Conservation (phyloP, 35 echinoderm and acorn worm species). For the Stichopus chloronotus region DNA sequence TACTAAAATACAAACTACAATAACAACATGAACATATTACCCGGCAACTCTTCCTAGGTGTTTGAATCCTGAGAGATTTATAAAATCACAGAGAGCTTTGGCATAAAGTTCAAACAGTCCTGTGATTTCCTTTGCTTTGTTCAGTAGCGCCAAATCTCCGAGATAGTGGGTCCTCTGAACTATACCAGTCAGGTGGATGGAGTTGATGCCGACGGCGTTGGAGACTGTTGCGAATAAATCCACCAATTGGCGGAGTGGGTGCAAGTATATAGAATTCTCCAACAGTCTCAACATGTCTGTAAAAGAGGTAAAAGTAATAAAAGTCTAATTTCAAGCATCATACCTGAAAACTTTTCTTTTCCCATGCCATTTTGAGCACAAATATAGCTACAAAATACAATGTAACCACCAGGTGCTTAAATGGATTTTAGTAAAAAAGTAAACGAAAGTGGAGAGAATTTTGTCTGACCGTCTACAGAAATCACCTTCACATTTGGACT, state of each 20-base stretch:
- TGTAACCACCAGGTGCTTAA: no score
- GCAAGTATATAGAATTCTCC: constrained; percentile 78
- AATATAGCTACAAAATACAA: no score
- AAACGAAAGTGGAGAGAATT: no score
- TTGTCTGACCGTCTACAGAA: no score
- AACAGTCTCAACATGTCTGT: constrained; percentile 85
- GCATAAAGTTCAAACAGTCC: constrained; percentile 86
- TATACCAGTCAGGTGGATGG: constrained; percentile 78
- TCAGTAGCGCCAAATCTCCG: constrained; percentile 72
- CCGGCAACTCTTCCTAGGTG: constrained; percentile 81
- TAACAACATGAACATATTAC: constrained; percentile 39
- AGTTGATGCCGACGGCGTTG: constrained; percentile 62
- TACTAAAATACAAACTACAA: no score
- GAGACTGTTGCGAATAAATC: constrained; percentile 59
- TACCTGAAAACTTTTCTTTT: not conserved
- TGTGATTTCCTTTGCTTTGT: constrained; percentile 60
- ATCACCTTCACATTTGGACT: no score
- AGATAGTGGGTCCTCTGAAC: constrained; percentile 77
- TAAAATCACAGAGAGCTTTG: constrained; percentile 80
- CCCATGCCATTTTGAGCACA: no score
- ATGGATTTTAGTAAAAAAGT: no score
- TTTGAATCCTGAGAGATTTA: constrained; percentile 85
- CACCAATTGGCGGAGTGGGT: constrained; percentile 70
- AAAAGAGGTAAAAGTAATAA: not conserved
- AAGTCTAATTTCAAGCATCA: not conserved